Percentiles rank a stretch among this genome's conserved stretches.
Evolutionary conservation across 1,140 invertebrate genomes (phyloP).

Genomic region (Scaptodrosophila lebanonensis): DNA sequence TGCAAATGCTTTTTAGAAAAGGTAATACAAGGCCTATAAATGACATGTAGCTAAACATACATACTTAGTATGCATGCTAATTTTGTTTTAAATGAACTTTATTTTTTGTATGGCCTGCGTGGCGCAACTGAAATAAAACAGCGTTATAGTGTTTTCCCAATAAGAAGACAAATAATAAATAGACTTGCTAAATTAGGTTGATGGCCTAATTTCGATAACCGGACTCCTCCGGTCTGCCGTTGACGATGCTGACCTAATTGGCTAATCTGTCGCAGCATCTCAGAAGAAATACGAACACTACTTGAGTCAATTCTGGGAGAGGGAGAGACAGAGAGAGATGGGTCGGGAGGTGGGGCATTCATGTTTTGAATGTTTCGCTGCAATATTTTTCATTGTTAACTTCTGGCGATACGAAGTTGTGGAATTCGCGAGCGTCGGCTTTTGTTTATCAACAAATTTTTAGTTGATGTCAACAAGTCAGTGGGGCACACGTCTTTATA

Average conservation of each 20-base stretch:
- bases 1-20: too few relatives aligned
- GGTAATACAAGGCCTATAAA: too few relatives aligned
- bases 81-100: too few relatives aligned
- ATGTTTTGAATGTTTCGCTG: too few relatives aligned
- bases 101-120: too few relatives aligned
- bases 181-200: conserved; percentile 42
- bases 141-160: too few relatives aligned
- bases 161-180: too few relatives aligned
- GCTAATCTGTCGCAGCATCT: not conserved
- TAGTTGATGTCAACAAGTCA: conserved; percentile 36
- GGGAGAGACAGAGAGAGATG: too few relatives aligned
- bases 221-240: not conserved
- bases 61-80: too few relatives aligned
- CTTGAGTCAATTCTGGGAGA: conserved; percentile 7
- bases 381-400: conserved; percentile 23
- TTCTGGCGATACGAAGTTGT: conserved; percentile 31
- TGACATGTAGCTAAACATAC: too few relatives aligned
- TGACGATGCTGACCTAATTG: conserved; percentile 43
- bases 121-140: too few relatives aligned
- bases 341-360: too few relatives aligned
- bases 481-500: conserved; percentile 8
- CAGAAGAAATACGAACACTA: conserved; percentile 4
- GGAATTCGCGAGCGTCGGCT: conserved; percentile 36
- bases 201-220: conserved; percentile 22
- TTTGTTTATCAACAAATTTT: conserved; percentile 8